Evolutionary conservation across 2,888 invertebrate species (phyloP), one percentile per base, ranked within the genome.

Genomic region (Ormyrus nitidulus): DNA sequence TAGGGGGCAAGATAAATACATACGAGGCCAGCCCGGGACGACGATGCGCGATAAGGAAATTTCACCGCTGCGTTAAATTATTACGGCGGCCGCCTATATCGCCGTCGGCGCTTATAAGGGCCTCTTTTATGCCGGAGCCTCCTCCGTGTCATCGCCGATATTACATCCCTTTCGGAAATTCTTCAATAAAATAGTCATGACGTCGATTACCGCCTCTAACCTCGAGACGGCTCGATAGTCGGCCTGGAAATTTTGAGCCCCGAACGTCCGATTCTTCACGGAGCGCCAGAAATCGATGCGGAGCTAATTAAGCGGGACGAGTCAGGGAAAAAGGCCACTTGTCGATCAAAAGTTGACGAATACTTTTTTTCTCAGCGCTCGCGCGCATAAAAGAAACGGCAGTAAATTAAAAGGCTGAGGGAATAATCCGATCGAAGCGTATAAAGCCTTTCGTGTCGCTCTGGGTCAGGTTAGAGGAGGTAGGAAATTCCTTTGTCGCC

Each of bases 41-140:
- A 80, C 78, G 78, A 82, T 81, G 77, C 69, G 70, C 81, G 81
- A 81, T 77, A 81, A 81, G 74, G 65, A 77, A 77, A 77, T 80
- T 80, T 80, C 65, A 64, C 56, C 53, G 73, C 69, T 77, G 48
- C 65, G 70, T 79, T 75, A 75, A 79, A 79, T 74, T 79, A 79
- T 75, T 79, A 75, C 58, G 65, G 59, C 69, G 44, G 65, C 9
- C 62, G 68, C 56, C 6, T 58, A 59, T 59, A 66, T 59, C 54
- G 77, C 77, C 59, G 11, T 65, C 13, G 11, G 65, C 56, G 58
- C 58, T 48, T 51, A 74, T 51, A 48, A 34, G 49, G 54, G 10
- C n/a, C 10, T 5, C 13, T 48, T 62, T 34, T 19, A 7, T 8
- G n/a, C 64, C 48, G 8, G 64, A 49, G 64, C 11, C 46, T 61